A percentile compares a stretch with the other conserved stretches of the same genome.
phyloP scores from a whole-genome alignment of 1,140 invertebrate genomes.

The Drosophila bocqueti region DNA sequence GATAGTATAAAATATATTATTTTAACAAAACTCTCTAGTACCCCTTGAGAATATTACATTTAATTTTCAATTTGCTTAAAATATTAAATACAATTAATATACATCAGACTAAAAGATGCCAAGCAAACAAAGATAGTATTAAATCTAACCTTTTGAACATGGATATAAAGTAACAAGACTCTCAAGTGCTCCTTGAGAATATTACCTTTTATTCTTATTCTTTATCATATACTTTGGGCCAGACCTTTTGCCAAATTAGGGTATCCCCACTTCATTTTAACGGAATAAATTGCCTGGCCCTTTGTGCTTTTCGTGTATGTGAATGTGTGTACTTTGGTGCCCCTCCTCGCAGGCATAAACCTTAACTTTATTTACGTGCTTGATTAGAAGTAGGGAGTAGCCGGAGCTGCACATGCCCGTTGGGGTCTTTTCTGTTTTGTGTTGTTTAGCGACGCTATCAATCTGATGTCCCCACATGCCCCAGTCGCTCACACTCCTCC shows the following conservation, averaged over 20 bases:
- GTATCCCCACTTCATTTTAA: constrained; percentile 37
- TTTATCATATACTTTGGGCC: constrained; percentile 6
- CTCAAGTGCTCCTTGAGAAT: background rate
- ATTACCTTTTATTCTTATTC: constrained; percentile 5
- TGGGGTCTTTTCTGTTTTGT: constrained; percentile 50
- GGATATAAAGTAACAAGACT: no score
- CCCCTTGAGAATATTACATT: background rate
- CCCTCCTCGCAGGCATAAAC: constrained; percentile 56
- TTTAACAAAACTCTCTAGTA: background rate
- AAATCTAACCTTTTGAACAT: background rate
- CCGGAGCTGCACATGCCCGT: constrained; percentile 15
- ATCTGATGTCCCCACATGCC: constrained; percentile 45
- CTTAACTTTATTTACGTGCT: constrained; percentile 83
- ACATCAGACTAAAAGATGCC: background rate
- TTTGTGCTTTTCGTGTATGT: constrained; percentile 32
- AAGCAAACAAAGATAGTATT: no score
- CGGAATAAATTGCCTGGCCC: constrained; percentile 27
- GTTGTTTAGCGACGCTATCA: constrained; percentile 59
- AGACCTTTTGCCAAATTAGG: constrained; percentile 14
- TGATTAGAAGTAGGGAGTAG: constrained; percentile 68
- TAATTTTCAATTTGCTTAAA: background rate
- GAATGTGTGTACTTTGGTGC: constrained; percentile 10
- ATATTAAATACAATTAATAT: background rate
- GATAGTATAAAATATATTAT: background rate
- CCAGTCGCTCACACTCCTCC: background rate